A percentile compares a stretch with the other conserved stretches of the same genome.
phyloP scores from a whole-genome alignment of 2,113 vertebrate species.

The Chunga burmeisteri region DNA sequence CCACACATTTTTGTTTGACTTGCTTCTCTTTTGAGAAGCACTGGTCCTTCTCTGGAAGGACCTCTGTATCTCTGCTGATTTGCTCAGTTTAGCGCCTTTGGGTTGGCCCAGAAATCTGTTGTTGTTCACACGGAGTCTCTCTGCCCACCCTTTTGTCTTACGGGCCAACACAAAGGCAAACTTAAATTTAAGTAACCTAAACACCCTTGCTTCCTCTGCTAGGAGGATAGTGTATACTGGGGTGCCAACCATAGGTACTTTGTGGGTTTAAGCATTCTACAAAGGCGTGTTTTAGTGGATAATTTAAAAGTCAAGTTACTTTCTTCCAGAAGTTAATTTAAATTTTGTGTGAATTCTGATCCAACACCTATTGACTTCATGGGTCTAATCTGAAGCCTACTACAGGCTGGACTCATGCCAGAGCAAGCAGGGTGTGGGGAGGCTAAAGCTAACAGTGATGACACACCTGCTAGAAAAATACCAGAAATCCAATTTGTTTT shows the following conservation, averaged over 20 bases:
- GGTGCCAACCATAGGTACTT: neutral
- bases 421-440: neutral
- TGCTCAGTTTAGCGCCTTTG: neutral
- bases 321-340: neutral
- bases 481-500: neutral
- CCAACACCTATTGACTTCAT: neutral
- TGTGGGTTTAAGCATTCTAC: neutral
- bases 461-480: conserved; percentile 2
- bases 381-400: neutral
- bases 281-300: neutral
- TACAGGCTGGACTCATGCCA: neutral
- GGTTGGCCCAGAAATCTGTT: neutral
- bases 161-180: neutral
- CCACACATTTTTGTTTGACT: neutral
- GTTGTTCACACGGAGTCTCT: neutral
- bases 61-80: neutral
- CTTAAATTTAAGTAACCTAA: neutral
- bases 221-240: neutral
- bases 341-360: neutral
- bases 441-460: neutral
- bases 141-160: neutral
- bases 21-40: neutral
- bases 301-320: neutral
- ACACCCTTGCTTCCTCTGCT: neutral
- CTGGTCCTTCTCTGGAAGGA: neutral